Evolutionary conservation across 2,797 vertebrate species (phyloP).

Genomic region (Dendrocincla tyrannina): DNA sequence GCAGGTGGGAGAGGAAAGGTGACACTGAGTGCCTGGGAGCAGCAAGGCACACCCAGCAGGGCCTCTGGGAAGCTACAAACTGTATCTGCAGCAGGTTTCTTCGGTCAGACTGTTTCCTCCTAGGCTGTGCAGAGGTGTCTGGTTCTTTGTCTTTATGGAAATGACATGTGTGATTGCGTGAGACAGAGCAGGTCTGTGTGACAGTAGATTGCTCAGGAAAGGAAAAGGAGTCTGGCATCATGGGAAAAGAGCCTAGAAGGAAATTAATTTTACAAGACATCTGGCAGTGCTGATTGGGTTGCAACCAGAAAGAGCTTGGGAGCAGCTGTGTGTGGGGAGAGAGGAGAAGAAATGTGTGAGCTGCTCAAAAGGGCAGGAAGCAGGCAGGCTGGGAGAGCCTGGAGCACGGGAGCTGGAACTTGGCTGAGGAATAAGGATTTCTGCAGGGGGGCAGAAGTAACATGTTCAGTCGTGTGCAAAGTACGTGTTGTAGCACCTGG

Average conservation of each 20-base stretch:
- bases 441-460: background rate
- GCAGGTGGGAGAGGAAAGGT: background rate
- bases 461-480: background rate
- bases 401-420: background rate
- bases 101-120: background rate
- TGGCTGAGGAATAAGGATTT: background rate
- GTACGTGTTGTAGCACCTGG: background rate
- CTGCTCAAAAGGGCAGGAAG: background rate
- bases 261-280: slow-evolving; percentile 42
- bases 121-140: background rate
- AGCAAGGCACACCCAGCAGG: background rate
- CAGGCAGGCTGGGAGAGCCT: background rate
- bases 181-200: background rate
- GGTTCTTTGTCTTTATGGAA: slow-evolving; percentile 17
- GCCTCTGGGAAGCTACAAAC: background rate
- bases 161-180: background rate
- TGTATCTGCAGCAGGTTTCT: background rate
- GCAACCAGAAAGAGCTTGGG: background rate
- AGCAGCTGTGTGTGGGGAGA: slow-evolving; percentile 1
- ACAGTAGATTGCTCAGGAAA: background rate
- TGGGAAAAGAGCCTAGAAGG: slow-evolving; percentile 30
- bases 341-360: background rate
- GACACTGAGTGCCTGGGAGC: background rate
- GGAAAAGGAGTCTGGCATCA: background rate
- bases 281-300: slow-evolving; percentile 19